Evolutionary conservation across 2,113 vertebrate species (phyloP).

Genomic region (Apistogramma diplotaenia): DNA sequence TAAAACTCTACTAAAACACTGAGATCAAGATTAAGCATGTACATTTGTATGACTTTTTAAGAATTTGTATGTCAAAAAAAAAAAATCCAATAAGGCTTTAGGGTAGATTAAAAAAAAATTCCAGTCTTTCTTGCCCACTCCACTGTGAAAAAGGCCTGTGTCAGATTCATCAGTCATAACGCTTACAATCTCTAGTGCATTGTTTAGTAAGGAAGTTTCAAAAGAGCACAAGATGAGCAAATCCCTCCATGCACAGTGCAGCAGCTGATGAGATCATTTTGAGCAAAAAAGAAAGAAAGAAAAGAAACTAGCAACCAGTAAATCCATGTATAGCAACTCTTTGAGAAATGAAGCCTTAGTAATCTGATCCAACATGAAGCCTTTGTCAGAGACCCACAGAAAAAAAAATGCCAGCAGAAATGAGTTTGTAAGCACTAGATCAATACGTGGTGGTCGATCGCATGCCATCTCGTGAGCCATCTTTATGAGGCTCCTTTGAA

Average conservation of each 20-base stretch:
- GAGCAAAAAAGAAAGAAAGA: not conserved
- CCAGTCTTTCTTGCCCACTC: not conserved
- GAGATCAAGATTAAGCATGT: not conserved
- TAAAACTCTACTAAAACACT: not conserved
- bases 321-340: not conserved
- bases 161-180: constrained; percentile 31
- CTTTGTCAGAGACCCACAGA: constrained; percentile 2
- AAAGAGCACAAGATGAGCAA: constrained; percentile 10
- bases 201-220: constrained; percentile 25
- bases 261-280: constrained; percentile 24
- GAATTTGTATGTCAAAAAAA: not conserved
- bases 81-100: not conserved
- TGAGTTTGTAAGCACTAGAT: constrained; percentile 38
- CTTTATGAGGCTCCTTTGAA: constrained; percentile 54
- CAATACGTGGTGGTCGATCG: constrained; percentile 39
- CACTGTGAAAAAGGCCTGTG: not conserved
- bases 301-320: not conserved
- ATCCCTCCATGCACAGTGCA: not conserved
- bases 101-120: constrained; percentile 1
- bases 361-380: constrained; percentile 20
- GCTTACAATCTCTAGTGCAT: not conserved
- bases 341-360: constrained; percentile 7
- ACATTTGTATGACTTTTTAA: not conserved
- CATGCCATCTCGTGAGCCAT: constrained; percentile 23
- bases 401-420: constrained; percentile 13